A percentile compares a stretch with the other conserved stretches of the same genome.
These are phyloP conservation scores for Amphimedon queenslandica DNA, from an alignment of 37 sponge, comb jelly and placozoan species.

Conservation along the genomic window DNA sequence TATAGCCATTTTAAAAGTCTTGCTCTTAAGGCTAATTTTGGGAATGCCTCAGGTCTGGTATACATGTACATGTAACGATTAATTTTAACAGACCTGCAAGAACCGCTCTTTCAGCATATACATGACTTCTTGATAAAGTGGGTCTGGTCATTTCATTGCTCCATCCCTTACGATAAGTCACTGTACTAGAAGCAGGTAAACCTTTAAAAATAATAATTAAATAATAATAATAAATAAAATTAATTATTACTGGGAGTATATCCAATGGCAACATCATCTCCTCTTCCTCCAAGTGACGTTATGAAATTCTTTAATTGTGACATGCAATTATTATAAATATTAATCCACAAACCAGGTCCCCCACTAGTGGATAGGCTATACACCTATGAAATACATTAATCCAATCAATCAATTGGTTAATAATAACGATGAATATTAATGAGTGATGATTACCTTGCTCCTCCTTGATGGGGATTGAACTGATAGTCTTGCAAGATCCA, in stretches of 20 bases:
- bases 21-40: too few relatives aligned
- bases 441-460: conserved; percentile 3
- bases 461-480: conserved; percentile 42
- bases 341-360: conserved; percentile 34
- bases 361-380: conserved; percentile 36
- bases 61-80: too few relatives aligned
- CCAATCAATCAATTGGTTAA: background rate
- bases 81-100: conserved; percentile 4
- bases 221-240: too few relatives aligned
- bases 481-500: conserved; percentile 55
- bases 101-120: conserved; percentile 41
- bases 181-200: background rate
- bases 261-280: background rate
- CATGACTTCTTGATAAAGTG: background rate
- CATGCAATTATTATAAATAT: conserved; percentile 28
- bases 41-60: too few relatives aligned
- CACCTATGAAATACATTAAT: conserved; percentile 21
- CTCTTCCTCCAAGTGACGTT: conserved; percentile 12
- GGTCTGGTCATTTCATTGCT: background rate
- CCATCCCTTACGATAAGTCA: conserved; percentile 32
- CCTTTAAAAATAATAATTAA: too few relatives aligned
- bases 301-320: conserved; percentile 18
- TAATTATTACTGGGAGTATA: background rate
- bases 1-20: too few relatives aligned
- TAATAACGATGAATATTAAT: too few relatives aligned